Evolutionary conservation across 2,888 invertebrate species (phyloP).

Genomic region (Nowickia ferox): DNA sequence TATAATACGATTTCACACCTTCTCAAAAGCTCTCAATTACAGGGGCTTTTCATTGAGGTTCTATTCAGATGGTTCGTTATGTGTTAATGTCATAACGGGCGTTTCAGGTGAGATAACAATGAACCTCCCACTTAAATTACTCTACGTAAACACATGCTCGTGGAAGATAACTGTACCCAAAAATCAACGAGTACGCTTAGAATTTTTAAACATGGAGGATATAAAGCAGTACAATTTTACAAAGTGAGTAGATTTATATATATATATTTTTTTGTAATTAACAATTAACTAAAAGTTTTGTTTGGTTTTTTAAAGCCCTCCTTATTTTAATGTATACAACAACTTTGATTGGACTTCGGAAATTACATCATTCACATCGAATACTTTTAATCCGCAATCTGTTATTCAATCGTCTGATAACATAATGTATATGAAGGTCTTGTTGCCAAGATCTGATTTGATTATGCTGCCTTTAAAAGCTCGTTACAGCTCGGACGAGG

Average conservation of each 20-base stretch:
- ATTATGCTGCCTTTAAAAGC: constrained; percentile 87
- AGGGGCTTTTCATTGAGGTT: constrained; percentile 88
- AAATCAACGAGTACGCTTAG: constrained; percentile 85
- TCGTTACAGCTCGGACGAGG: constrained; percentile 86
- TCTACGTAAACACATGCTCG: constrained; percentile 83
- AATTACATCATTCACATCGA: constrained; percentile 79
- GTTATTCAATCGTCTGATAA: constrained; percentile 87
- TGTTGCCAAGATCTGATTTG: constrained; percentile 56
- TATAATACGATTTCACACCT: constrained; percentile 84
- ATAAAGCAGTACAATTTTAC: constrained; percentile 27
- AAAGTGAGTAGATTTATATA: constrained; percentile 60
- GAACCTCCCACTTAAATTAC: constrained; percentile 58
- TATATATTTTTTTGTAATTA: not conserved
- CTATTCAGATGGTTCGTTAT: constrained; percentile 84
- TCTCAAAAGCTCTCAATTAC: constrained; percentile 80
- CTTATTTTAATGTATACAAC: constrained; percentile 73
- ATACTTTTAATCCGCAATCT: constrained; percentile 78
- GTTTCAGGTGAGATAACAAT: constrained; percentile 84
- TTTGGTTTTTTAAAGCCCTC: not conserved
- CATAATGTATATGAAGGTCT: constrained; percentile 85
- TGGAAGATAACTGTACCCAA: constrained; percentile 88
- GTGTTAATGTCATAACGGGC: constrained; percentile 87
- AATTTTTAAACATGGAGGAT: constrained; percentile 64
- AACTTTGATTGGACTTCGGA: constrained; percentile 76
- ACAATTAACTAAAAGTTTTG: not conserved